Base-by-base conservation (phyloP, 2,113 vertebrate genomes). In the Leptocoma aspasia region DNA sequence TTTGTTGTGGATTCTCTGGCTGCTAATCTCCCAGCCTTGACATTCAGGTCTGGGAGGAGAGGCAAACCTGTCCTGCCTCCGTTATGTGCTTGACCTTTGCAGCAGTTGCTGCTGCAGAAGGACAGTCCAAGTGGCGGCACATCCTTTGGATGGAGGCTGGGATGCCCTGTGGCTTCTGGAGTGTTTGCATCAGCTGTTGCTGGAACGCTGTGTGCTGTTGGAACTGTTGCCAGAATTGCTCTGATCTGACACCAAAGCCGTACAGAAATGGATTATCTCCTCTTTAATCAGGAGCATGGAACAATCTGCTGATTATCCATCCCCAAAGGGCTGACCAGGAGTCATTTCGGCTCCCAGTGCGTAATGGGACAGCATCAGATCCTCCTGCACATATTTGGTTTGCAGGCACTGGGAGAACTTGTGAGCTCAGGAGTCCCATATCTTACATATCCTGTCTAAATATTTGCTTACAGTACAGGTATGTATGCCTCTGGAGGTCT, bases 211-310 rank as follows among this genome's bases (percentile, higher is more conserved):
- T 37, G 37, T 85, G 57, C 64, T 3, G 4, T 94, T 84, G 89
- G 94, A 95, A 95, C 69, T 6, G 16, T 86, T 86, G 86, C 92
- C 92, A 96, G 91, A 96, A 94, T 92, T 90, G 76, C 82, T 92
- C 90, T 92, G 88, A 71, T 96, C 94, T 86, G 90, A 75, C 90
- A 96, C 93, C 82, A 92, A 96, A 96, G 93, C 79, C 1, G 0
- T 59, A 45, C 60, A 86, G 90, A 70, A 86, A 75, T 71, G 93
- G 90, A 94, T 96, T 96, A 95, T 95, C 92, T 92, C 64, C 79
- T 94, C 93, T 95, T 95, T 94, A 94, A 91, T 90, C 18, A 6
- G 85, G 76, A 82, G 60, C 85, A 35, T 31, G 80, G 72, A 93
- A 88, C 94, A 71, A 64, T 81, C 76, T 75, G 65, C 72, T 86